phyloP scores from a whole-genome alignment of 2,797 vertebrate genomes.

The Paramormyrops hopkinsi region DNA sequence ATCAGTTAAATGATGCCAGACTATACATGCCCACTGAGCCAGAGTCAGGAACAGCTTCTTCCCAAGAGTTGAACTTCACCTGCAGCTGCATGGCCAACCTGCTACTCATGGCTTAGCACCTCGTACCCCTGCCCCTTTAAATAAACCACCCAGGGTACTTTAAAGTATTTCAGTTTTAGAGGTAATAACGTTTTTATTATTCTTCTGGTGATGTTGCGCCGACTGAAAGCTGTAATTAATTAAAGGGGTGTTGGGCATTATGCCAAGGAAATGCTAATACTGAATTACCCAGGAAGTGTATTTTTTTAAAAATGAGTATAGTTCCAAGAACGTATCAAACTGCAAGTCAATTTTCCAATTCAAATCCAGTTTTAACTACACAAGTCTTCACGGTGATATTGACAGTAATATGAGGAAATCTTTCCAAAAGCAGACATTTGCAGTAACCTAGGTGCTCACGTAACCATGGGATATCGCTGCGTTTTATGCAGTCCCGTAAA shows the following conservation, averaged over 20 bases:
- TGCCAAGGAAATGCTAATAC: neutral
- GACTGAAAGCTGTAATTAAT: neutral
- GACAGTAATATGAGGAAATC: neutral
- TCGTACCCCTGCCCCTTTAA: neutral
- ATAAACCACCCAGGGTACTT: neutral
- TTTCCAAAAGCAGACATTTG: neutral
- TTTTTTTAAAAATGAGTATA: neutral
- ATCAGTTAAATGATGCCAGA: neutral
- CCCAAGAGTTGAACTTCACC: neutral
- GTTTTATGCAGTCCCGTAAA: neutral
- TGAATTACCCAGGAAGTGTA: neutral
- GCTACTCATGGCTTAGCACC: neutral
- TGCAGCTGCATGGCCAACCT: neutral
- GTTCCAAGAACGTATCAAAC: neutral
- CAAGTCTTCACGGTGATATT: neutral
- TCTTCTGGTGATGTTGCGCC: neutral
- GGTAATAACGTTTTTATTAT: neutral
- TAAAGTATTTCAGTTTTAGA: neutral
- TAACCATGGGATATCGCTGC: neutral
- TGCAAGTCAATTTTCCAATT: neutral
- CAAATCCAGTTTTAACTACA: neutral
- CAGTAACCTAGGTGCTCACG: neutral
- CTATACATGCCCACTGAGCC: neutral
- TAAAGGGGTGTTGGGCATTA: neutral
- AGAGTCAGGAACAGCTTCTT: neutral